Evolutionary conservation across 2,888 invertebrate genomes (phyloP).

Genomic region (Phoenoteleia sp.): DNA sequence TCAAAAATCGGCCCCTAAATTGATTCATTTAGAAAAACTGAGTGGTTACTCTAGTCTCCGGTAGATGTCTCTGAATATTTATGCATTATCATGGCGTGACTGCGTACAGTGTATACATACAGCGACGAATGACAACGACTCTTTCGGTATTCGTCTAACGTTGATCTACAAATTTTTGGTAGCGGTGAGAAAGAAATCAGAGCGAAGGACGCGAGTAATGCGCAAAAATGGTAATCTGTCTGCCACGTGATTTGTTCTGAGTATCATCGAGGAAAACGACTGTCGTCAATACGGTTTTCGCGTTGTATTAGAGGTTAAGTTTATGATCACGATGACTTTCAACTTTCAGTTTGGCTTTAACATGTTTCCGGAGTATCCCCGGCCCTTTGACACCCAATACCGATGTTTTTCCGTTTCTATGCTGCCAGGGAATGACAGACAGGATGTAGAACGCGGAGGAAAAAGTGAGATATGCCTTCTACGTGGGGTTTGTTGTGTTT

Average conservation of each 20-base stretch:
- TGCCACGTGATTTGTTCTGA: conserved; percentile 14
- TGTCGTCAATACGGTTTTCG: conserved; percentile 31
- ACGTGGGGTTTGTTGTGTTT: conserved; percentile 2
- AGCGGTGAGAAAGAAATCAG: no score
- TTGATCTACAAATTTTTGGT: no score
- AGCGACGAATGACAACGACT: no score
- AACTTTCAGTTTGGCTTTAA: conserved; percentile 95
- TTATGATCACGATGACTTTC: conserved; percentile 78
- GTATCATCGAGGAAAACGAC: conserved; percentile 20
- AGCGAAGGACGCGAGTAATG: conserved; percentile 24
- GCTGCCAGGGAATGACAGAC: conserved; percentile 97
- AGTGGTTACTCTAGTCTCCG: no score
- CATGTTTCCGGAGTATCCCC: conserved; percentile 94
- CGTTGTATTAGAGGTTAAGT: conserved; percentile 53
- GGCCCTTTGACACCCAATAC: conserved; percentile 94
- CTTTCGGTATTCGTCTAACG: no score
- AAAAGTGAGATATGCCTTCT: conserved; percentile 91
- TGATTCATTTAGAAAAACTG: no score
- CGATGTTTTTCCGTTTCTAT: conserved; percentile 98
- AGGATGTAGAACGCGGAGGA: conserved; percentile 98
- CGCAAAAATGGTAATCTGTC: conserved; percentile 60
- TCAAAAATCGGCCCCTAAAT: no score
- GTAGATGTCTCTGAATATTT: no score
- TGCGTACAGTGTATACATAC: no score
- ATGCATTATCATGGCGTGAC: no score